phyloP scores from a whole-genome alignment of 2,797 vertebrate genomes.

The Remorina albescens region DNA sequence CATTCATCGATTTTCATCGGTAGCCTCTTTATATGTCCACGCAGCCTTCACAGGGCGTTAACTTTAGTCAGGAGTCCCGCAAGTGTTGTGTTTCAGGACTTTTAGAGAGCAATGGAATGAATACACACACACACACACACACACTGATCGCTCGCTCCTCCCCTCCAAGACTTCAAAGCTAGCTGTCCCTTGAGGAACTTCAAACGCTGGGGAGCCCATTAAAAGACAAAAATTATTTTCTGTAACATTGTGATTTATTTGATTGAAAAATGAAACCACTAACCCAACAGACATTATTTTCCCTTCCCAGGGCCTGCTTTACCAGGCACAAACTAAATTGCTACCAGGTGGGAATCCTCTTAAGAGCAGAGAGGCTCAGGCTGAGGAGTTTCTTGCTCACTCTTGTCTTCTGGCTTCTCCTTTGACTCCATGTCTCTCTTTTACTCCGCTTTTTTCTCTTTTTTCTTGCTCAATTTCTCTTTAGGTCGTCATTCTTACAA shows the following conservation, averaged over 20 bases:
- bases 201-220: slow-evolving; percentile 82
- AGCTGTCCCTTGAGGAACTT: slow-evolving; percentile 78
- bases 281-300: slow-evolving; percentile 82
- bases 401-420: slow-evolving; percentile 50
- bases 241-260: slow-evolving; percentile 85
- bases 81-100: slow-evolving; percentile 70
- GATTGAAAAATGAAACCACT: slow-evolving; percentile 86
- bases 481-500: slow-evolving; percentile 15
- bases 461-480: slow-evolving; percentile 7
- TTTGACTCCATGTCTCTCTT: slow-evolving; percentile 36
- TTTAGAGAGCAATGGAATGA: slow-evolving; percentile 43
- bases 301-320: slow-evolving; percentile 74
- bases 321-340: slow-evolving; percentile 77
- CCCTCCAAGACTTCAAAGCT: slow-evolving; percentile 78
- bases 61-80: slow-evolving; percentile 40
- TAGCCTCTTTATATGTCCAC: background rate
- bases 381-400: slow-evolving; percentile 49
- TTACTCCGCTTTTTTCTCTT: slow-evolving; percentile 7
- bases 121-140: slow-evolving; percentile 26
- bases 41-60: slow-evolving; percentile 18
- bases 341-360: slow-evolving; percentile 81
- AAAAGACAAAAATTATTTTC: slow-evolving; percentile 85
- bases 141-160: slow-evolving; percentile 52
- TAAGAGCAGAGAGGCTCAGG: slow-evolving; percentile 53
- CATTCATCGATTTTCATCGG: slow-evolving; percentile 15